Evolutionary conservation across 1,140 invertebrate genomes (phyloP).

Genomic region (Drosophila funebris): DNA sequence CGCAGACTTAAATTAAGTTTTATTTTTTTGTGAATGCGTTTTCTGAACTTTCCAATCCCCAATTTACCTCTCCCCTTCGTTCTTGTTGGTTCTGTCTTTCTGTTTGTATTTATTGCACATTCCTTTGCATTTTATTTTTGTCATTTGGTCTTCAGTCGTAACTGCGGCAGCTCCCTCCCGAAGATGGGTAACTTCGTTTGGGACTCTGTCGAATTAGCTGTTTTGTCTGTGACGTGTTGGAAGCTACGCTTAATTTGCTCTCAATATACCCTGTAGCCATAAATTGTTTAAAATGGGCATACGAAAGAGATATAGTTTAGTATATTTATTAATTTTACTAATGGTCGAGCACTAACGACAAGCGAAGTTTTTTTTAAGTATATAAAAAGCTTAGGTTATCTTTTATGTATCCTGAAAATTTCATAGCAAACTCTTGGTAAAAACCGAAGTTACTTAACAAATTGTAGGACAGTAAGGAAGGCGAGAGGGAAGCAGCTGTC

Average conservation of each 20-base stretch:
- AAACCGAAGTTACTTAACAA: too few species aligned
- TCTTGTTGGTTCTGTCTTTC: not conserved
- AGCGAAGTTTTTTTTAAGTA: too few species aligned
- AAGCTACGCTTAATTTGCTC: conserved; percentile 45
- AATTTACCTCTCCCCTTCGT: conserved; percentile 6
- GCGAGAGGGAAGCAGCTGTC: too few species aligned
- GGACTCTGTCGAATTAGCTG: conserved; percentile 8
- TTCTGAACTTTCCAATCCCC: not conserved
- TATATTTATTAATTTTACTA: too few species aligned
- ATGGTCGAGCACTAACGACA: too few species aligned
- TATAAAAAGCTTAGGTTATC: too few species aligned
- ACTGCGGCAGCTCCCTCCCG: not conserved
- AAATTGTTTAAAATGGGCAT: not conserved
- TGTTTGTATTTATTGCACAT: conserved; percentile 29
- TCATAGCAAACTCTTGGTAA: too few species aligned
- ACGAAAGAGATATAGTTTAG: too few species aligned
- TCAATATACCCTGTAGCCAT: conserved; percentile 17
- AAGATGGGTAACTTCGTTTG: not conserved
- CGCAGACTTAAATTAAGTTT: not conserved
- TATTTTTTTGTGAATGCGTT: conserved; percentile 19
- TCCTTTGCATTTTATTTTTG: conserved; percentile 31
- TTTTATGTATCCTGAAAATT: too few species aligned
- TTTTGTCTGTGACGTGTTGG: conserved; percentile 53
- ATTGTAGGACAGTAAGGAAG: too few species aligned
- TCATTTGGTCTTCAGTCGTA: not conserved